phyloP scores from a whole-genome alignment of 2,888 invertebrate species.

The Eupeodes latifasciatus region DNA sequence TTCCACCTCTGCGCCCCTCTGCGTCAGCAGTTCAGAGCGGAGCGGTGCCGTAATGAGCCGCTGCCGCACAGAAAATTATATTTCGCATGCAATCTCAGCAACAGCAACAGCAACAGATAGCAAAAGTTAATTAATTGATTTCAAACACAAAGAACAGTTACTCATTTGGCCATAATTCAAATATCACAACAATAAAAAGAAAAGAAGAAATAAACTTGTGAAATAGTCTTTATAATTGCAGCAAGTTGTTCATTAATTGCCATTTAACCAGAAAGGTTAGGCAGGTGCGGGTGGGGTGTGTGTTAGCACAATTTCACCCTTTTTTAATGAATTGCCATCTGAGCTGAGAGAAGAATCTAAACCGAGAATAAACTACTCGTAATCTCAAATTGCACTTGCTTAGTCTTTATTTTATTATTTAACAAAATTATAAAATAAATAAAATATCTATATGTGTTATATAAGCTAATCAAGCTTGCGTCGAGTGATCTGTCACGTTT shows the following conservation, averaged over 20 bases:
- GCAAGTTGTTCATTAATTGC: conserved; percentile 64
- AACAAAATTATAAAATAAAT: conserved; percentile 3
- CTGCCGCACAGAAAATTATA: conserved; percentile 15
- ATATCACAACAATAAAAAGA: conserved; percentile 1
- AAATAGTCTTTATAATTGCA: conserved; percentile 65
- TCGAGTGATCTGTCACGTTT: conserved; percentile 62
- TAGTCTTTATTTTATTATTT: not conserved
- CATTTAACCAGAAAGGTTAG: conserved; percentile 2
- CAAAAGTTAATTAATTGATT: conserved; percentile 72
- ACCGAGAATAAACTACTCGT: not conserved
- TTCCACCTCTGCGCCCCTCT: not conserved
- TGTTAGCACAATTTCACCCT: not conserved
- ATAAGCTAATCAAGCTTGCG: conserved; percentile 44
- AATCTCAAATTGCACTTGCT: not conserved
- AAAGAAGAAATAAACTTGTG: conserved; percentile 30
- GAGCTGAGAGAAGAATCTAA: not conserved
- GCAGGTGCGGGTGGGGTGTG: not conserved
- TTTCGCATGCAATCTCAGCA: conserved; percentile 66
- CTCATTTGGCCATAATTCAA: conserved; percentile 56
- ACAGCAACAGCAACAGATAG: conserved; percentile 63
- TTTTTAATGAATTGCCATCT: not conserved
- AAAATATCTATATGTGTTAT: not conserved
- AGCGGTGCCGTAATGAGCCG: conserved; percentile 10
- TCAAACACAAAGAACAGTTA: conserved; percentile 62
- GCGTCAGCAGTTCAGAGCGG: not conserved